Evolutionary conservation across 1,140 invertebrate genomes (phyloP).

Genomic region (Cherax quadricarinatus): DNA sequence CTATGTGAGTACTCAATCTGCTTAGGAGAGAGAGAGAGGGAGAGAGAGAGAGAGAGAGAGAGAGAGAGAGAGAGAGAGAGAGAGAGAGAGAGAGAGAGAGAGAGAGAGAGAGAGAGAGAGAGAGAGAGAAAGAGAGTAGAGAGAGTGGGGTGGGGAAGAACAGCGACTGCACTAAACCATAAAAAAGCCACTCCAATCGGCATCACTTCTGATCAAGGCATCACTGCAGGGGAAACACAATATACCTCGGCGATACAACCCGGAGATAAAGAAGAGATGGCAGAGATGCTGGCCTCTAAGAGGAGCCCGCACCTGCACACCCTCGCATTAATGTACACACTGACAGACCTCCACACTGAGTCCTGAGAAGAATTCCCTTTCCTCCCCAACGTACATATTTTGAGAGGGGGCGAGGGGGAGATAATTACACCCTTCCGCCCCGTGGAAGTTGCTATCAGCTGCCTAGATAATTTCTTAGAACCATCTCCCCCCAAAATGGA

Average conservation of each 20-base stretch:
- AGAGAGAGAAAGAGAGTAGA: background rate
- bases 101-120: background rate
- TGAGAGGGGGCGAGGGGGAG: background rate
- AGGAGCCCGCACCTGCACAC: background rate
- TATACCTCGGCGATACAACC: background rate
- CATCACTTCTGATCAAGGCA: no score
- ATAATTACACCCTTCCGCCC: background rate
- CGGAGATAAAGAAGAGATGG: background rate
- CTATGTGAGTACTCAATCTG: no score
- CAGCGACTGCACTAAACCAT: no score
- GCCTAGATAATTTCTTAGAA: background rate
- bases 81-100: constrained; percentile 19
- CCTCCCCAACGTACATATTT: background rate
- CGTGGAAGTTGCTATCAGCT: background rate
- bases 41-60: constrained; percentile 25
- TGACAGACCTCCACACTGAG: background rate
- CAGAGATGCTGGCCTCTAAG: background rate
- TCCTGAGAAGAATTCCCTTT: background rate
- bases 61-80: constrained; percentile 31
- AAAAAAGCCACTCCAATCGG: no score
- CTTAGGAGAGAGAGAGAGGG: background rate
- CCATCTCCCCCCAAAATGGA: background rate
- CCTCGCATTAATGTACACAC: background rate
- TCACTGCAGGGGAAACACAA: background rate
- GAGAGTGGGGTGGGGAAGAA: no score